Base-by-base conservation (phyloP, 2,888 invertebrate genomes). In the Plebejus melissa region DNA sequence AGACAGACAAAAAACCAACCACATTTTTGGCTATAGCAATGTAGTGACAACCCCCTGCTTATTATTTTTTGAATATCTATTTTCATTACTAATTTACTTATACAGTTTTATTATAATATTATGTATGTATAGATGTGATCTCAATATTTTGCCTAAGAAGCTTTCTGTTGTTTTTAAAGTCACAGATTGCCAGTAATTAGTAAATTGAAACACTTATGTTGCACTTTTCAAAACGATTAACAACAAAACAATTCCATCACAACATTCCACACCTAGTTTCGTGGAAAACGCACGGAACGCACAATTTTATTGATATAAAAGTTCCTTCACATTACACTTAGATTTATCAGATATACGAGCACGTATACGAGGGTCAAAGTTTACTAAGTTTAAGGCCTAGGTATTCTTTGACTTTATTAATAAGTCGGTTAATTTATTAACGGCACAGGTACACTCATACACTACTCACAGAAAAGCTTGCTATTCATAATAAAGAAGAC, bases 231-330 rank as follows among this genome's bases (percentile, higher is more conserved):
- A 36, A 60, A 32, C 22, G 28, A 60, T 60, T 58, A 58, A 22
- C 60, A 11, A 28, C 32, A 65, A 65, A 65, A 65, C 65, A 65
- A 70, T 75, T 75, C 70, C 75, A 58, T 57, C 38, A 54, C 38
- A 11, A 69, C 38, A 75, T 75, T 75, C 75, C 75, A 28, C 75
- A 54, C 74, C 65, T 74, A 74, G 70, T 70, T 57, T 57, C n/a
- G 22, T n/a, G 28, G 46, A 75, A 75, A 57, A 65, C 65, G 32
- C 65, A 65, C 32, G 32, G 32, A 36, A 65, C 69, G 75, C 75
- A 70, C 74, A 69, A 65, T 74, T 74, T 74, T 74, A 74, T 58
- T 22, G 22, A 38, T 22, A n/a, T 74, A 57, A 57, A 46, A 16
- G 1, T 6, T 4, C 72, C 32, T 54, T 16, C 54, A 72, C 54